Evolutionary conservation across 2,888 invertebrate genomes (phyloP).

Genomic region (Aporophyla nigra): DNA sequence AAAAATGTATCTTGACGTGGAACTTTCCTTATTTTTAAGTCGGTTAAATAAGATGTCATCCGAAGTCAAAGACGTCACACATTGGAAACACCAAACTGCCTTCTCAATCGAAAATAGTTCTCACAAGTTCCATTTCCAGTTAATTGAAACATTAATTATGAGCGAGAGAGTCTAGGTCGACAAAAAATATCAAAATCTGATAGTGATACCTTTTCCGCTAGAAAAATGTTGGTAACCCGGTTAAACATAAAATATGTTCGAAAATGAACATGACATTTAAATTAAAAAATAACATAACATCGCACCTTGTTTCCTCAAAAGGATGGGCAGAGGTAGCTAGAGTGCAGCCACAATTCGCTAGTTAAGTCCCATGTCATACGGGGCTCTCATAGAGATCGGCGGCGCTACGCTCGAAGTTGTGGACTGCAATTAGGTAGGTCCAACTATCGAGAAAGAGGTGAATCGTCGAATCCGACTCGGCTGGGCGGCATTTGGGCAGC

Average conservation of each 20-base stretch:
- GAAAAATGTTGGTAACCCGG: constrained; percentile 21
- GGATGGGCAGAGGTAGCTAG: too few relatives aligned
- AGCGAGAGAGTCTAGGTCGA: not conserved
- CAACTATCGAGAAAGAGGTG: too few relatives aligned
- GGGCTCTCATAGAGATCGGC: too few relatives aligned
- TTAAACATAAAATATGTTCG: not conserved
- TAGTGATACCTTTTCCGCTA: constrained; percentile 18
- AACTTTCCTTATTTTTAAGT: not conserved
- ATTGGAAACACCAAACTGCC: not conserved
- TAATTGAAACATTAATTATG: constrained; percentile 5
- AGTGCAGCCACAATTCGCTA: too few relatives aligned
- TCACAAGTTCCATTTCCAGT: not conserved
- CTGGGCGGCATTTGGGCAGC: too few relatives aligned
- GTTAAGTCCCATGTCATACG: too few relatives aligned
- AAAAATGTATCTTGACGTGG: too few relatives aligned
- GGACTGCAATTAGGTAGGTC: too few relatives aligned
- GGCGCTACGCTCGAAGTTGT: too few relatives aligned
- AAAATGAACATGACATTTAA: not conserved
- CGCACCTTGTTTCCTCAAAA: too few relatives aligned
- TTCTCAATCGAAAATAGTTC: constrained; percentile 12
- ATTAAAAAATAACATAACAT: not conserved
- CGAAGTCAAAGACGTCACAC: not conserved
- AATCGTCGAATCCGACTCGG: too few relatives aligned
- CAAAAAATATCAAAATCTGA: not conserved
- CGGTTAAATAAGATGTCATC: not conserved